A percentile compares a stretch with the other conserved stretches of the same genome.
Conservation (phyloP, 92 coral and sea anemone genomes). For the Epizoanthus fatuus region DNA sequence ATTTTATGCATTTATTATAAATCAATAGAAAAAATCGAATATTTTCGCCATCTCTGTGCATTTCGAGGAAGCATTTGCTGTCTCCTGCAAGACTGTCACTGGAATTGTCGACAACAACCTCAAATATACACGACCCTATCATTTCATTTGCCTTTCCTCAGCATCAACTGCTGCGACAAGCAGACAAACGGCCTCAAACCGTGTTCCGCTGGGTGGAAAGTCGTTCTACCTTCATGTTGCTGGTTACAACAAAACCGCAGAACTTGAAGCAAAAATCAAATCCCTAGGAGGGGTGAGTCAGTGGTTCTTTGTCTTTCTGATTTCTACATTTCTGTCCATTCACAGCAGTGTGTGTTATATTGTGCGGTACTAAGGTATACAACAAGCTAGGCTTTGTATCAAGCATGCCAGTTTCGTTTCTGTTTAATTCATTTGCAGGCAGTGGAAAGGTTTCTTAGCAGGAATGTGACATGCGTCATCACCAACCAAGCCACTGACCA, state of each 20-base stretch:
- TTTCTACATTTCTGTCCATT: background rate
- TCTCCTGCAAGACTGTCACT: no score
- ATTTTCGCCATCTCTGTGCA: no score
- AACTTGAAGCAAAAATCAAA: conserved; percentile 70
- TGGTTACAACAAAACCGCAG: conserved; percentile 53
- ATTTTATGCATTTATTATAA: no score
- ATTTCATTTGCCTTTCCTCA: background rate
- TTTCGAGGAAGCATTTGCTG: no score
- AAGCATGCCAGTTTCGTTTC: background rate
- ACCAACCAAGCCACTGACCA: conserved; percentile 64
- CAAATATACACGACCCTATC: background rate
- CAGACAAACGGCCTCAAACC: conserved; percentile 10
- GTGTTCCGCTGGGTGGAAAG: conserved; percentile 72
- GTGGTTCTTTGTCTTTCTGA: background rate
- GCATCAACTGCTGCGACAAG: conserved; percentile 27
- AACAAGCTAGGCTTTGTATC: background rate
- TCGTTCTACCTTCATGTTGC: conserved; percentile 79
- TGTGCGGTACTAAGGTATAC: no score
- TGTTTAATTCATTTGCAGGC: conserved; percentile 50
- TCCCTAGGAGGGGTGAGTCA: conserved; percentile 85
- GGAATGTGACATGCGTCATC: conserved; percentile 83
- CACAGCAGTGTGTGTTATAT: background rate
- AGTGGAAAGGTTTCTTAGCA: conserved; percentile 82
- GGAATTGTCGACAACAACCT: no score
- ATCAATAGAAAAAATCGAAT: no score